phyloP scores from a whole-genome alignment of 2,888 invertebrate species.

The Pseudoips prasinana region DNA sequence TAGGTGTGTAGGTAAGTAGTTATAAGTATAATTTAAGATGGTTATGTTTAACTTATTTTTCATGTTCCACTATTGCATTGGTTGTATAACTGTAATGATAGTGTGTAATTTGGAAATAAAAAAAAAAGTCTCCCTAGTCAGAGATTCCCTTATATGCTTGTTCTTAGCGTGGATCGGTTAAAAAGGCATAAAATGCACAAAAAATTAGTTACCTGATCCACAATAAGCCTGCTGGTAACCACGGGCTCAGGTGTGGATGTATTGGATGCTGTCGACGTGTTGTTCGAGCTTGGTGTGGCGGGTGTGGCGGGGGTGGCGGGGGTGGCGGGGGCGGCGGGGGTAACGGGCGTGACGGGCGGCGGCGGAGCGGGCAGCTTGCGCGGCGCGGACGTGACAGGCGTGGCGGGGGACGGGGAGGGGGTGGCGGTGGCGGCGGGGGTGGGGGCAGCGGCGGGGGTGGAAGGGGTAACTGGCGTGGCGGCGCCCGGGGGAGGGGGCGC shows the following conservation, averaged over 20 bases:
- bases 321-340: slow-evolving; percentile 65
- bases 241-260: slow-evolving; percentile 14
- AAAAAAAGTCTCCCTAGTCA: no score
- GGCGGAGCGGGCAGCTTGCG: slow-evolving; percentile 27
- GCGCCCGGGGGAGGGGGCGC: slow-evolving; percentile 76
- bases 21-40: no score
- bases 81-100: no score
- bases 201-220: slow-evolving; percentile 64
- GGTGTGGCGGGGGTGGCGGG: slow-evolving; percentile 30
- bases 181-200: no score
- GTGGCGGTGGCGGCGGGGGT: slow-evolving; percentile 66
- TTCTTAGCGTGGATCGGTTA: no score
- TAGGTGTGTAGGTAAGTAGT: no score
- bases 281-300: slow-evolving; percentile 1
- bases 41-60: no score
- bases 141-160: no score
- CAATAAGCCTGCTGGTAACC: slow-evolving; percentile 53
- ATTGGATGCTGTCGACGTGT: background rate
- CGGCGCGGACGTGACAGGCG: slow-evolving; percentile 36
- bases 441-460: slow-evolving; percentile 84
- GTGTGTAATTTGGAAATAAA: no score
- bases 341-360: slow-evolving; percentile 80
- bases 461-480: slow-evolving; percentile 28
- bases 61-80: no score
- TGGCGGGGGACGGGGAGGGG: slow-evolving; percentile 53